Evolutionary conservation across 1,140 invertebrate genomes (phyloP), one percentile per base, ranked within the genome.

Genomic region (Leptestheria dahalacensis): DNA sequence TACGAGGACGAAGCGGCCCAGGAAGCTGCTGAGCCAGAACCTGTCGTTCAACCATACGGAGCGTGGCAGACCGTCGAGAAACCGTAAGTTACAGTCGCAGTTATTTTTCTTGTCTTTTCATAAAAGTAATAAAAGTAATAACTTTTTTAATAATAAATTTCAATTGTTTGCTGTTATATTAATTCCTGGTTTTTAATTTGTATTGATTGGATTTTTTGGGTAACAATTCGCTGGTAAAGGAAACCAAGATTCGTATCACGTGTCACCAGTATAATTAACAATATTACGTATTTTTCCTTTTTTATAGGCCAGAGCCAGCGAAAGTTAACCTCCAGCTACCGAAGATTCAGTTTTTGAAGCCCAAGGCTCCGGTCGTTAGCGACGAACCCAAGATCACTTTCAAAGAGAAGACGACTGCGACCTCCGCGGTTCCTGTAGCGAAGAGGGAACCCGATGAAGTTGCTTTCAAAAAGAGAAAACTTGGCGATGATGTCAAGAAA

Each of bases 1-100:
- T 28, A 60, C 41, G 58, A 60, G 4, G 58, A 60, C 15, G 33
- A 20, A 60, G 41, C 29, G 21, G 47, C 47, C 11, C 29, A 49
- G 51, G 49, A 52, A 12, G 33, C 61, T 51, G 33, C 61, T 15
- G 64, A 65, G 2, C 66, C 71, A 28, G 68, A 65, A 3, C 71
- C 74, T 48, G 65, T 73, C 48, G 56, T 74, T 2, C 73, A 80
- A 64, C 79, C 81, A 20, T 83, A 83, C 66, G 82, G 82, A 9
- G 68, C 73, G 41, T 85, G 82, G 82, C 73, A 78, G 64, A 73
- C 74, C 4, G 75, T 84, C 20, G 70, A 75, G 65, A 67, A 68
- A 56, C 72, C 68, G 79, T 80, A 73, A 69, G 70, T n/a, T n/a
- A n/a, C n/a, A n/a, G n/a, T n/a, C n/a, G n/a, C n/a, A n/a, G n/a